These are phyloP conservation scores for Perizoma affinitatum DNA, from an alignment of 2,888 invertebrate species.

Conservation along the genomic window DNA sequence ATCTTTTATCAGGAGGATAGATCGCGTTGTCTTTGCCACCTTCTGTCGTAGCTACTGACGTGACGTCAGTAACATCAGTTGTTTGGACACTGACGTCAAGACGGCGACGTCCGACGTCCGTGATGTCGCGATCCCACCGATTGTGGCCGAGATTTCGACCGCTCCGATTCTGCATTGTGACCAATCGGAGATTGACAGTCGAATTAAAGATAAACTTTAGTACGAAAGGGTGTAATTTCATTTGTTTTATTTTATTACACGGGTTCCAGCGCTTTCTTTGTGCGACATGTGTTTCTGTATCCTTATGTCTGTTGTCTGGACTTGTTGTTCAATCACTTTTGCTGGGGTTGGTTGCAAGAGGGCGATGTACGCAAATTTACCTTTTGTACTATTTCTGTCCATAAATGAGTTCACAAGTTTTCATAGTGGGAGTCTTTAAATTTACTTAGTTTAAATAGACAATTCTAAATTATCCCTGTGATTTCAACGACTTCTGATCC, in stretches of 20 bases:
- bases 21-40: constrained; percentile 51
- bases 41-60: constrained; percentile 36
- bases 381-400: too few relatives aligned
- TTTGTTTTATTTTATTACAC: constrained; percentile 27
- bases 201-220: constrained; percentile 50
- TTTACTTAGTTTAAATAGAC: too few relatives aligned
- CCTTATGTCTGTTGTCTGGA: constrained; percentile 28
- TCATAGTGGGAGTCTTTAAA: too few relatives aligned
- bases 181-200: constrained; percentile 57
- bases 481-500: too few relatives aligned
- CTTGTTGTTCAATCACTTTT: constrained; percentile 29
- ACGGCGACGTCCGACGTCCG: constrained; percentile 44
- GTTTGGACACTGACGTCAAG: constrained; percentile 39
- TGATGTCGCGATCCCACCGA: constrained; percentile 60
- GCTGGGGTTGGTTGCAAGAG: background rate
- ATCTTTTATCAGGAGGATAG: constrained; percentile 56
- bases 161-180: constrained; percentile 63
- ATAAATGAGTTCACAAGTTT: too few relatives aligned
- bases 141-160: constrained; percentile 67
- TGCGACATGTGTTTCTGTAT: constrained; percentile 34
- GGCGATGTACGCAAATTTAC: too few relatives aligned
- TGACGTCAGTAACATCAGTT: constrained; percentile 37
- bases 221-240: constrained; percentile 26
- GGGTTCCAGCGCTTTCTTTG: constrained; percentile 20
- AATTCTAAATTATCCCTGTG: too few relatives aligned